Conservation (phyloP, 2,113 vertebrate species). For the Phrynosoma platyrhinos region DNA sequence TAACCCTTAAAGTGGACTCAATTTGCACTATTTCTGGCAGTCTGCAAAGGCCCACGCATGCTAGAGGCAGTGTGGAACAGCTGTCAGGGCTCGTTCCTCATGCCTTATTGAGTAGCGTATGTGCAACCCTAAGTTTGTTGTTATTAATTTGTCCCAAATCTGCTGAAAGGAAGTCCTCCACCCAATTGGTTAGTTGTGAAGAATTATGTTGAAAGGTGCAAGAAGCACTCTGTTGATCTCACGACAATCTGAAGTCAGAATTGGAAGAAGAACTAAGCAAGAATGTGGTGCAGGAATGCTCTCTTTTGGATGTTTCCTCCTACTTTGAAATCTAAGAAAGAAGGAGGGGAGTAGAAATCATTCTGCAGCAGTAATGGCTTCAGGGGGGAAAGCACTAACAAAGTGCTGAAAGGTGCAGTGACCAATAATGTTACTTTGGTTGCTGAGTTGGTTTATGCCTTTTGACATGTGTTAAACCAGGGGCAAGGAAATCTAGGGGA, state of each 20-base stretch:
- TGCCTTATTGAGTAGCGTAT: neutral
- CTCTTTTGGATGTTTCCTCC: neutral
- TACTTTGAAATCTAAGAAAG: neutral
- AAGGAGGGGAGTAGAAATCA: conserved; percentile 24
- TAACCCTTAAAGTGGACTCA: too few relatives aligned
- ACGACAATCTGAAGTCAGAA: neutral
- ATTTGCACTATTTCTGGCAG: too few relatives aligned
- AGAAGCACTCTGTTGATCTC: neutral
- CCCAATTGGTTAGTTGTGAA: conserved; percentile 1
- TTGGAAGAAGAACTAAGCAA: neutral
- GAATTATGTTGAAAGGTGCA: neutral
- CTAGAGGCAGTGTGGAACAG: neutral
- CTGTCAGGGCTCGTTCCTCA: conserved; percentile 1
- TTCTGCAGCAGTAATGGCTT: conserved; percentile 49
- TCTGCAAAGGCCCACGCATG: neutral
- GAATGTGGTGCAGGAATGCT: neutral
- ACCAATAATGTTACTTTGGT: conserved; percentile 47
- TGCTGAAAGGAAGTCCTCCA: fast-evolving
- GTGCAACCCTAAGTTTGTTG: neutral
- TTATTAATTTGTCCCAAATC: neutral
- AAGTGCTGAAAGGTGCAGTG: conserved; percentile 7
- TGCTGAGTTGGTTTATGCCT: conserved; percentile 36
- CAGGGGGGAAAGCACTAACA: neutral
- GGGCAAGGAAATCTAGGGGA: conserved; percentile 50
- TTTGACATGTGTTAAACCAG: conserved; percentile 53